phyloP scores from a whole-genome alignment of 2,113 vertebrate species.

The Electrona antarctica region DNA sequence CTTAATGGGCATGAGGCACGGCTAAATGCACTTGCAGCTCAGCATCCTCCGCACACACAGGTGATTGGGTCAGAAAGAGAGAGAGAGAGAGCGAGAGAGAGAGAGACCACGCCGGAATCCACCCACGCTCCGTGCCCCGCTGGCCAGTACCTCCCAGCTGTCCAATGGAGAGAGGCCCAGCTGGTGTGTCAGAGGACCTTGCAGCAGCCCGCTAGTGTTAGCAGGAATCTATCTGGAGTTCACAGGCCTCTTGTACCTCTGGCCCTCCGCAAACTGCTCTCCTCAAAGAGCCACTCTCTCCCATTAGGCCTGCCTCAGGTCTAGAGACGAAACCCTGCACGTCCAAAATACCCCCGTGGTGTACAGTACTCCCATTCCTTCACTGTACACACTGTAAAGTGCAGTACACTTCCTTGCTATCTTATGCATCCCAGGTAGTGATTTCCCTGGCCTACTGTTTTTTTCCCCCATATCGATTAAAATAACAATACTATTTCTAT shows the following conservation, averaged over 20 bases:
- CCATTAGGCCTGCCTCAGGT: constrained; percentile 55
- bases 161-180: constrained; percentile 37
- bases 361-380: constrained; percentile 36
- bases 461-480: constrained; percentile 15
- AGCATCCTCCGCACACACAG: constrained; percentile 54
- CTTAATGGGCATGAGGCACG: constrained; percentile 2
- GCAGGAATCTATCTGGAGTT: constrained; percentile 60
- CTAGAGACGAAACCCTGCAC: constrained; percentile 38
- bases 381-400: too few species aligned
- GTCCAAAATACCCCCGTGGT: constrained; percentile 28
- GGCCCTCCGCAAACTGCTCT: constrained; percentile 59
- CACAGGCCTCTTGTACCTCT: constrained; percentile 62
- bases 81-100: too few species aligned
- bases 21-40: constrained; percentile 35
- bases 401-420: constrained; percentile 61
- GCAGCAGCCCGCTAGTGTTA: constrained; percentile 55
- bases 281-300: constrained; percentile 61
- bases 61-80: constrained; percentile 55
- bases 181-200: constrained; percentile 65
- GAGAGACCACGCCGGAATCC: constrained; percentile 30
- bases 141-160: constrained; percentile 37
- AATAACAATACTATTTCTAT: too few species aligned
- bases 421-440: constrained; percentile 65
- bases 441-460: constrained; percentile 53
- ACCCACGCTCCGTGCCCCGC: constrained; percentile 50